Evolutionary conservation across 2,113 vertebrate species (phyloP), one percentile per base, ranked within the genome.

Genomic region (Xiphophorus hellerii): DNA sequence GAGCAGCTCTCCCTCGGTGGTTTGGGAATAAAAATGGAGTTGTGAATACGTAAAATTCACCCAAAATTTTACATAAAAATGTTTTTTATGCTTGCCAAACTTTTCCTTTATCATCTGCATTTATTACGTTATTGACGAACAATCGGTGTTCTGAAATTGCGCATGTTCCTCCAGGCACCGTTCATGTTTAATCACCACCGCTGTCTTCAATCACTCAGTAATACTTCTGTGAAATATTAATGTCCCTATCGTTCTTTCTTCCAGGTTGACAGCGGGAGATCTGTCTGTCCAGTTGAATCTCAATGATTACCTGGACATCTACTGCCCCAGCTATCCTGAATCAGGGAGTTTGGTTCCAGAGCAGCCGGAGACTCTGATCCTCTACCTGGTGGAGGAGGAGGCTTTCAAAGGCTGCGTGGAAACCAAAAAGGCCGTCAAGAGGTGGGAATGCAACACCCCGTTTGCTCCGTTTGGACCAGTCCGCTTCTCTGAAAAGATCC

Each of bases 291-390:
- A 97, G 90, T 96, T 99, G 81, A 95, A 95, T 90, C 96, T 99
- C 87, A 98, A 96, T 9, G 98, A 99, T 93, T 99, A 99, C 94
- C 93, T 99, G 95, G 97, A 99, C 92, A 97, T 99, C 93, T 96
- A 96, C 92, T 99, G 97, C 90, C 97, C 98, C 0, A 95, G 98
- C 94, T 98, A 97, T 31, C 71, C 92, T 1, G 64, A 69, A 6
- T 71, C 66, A 30, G 77, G 61, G 10, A 12, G 92, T 86, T 74
- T 35, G 37, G 85, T 71, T 25, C 7, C 84, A 0, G 58, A 48
- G 63, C 42, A 94, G n/a, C 95, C 96, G 25, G 97, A 99, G 92
- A 93, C 87, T 0, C 94, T 98, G 84, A 91, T 97, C 39, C 96
- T 99, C 44, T 98, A 97, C 94, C 96, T 99, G 94, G 95, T 98